Evolutionary conservation across 2,888 invertebrate genomes (phyloP), one percentile per base, ranked within the genome.

Genomic region (Caenorhabditis parvicauda): DNA sequence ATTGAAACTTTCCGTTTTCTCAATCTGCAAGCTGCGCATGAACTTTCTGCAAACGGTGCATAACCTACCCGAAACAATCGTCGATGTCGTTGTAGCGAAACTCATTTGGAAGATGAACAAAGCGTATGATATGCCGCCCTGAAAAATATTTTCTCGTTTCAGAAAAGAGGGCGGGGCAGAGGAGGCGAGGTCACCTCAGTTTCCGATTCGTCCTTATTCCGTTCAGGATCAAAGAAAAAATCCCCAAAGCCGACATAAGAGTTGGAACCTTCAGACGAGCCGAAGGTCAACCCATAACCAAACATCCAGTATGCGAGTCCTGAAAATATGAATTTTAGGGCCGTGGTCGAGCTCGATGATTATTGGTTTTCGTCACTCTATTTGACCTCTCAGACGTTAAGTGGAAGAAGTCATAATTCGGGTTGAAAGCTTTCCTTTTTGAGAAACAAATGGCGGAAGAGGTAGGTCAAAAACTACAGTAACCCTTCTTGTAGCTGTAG

Each of bases 251-350:
- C 76, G 17, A 74, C 61, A 43, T 58, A 67, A 7, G 59, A 54
- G 9, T 55, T 54, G 29, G 57, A 12, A 39, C 57, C 56, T 49
- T 44, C 38, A 1, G 55, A 55, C 32, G 62, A 59, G 22, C 92
- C 93, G 79, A 91, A 93, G 3, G 91, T 91, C 83, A 93, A 86
- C 0, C 91, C 92, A 82, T 90, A 94, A 0, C 93, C 94, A 81
- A 93, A 92, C 43, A 90, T 87, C 94, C 94, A 94, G 83, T 93
- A 94, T 0, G 91, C 91, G 14, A 91, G 82, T 60, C 91, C 93
- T 5, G 92, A 41, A 42, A 27, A 38, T 92, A n/a, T 27, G 7
- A 35, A 22, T 21, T 42, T 42, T 21, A 9, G 17, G 21, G 14
- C n/a, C n/a, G n/a, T n/a, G n/a, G n/a, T n/a, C n/a, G n/a, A n/a